Conservation (phyloP, 2,797 vertebrate species). For the Eurystomus glaucurus region DNA sequence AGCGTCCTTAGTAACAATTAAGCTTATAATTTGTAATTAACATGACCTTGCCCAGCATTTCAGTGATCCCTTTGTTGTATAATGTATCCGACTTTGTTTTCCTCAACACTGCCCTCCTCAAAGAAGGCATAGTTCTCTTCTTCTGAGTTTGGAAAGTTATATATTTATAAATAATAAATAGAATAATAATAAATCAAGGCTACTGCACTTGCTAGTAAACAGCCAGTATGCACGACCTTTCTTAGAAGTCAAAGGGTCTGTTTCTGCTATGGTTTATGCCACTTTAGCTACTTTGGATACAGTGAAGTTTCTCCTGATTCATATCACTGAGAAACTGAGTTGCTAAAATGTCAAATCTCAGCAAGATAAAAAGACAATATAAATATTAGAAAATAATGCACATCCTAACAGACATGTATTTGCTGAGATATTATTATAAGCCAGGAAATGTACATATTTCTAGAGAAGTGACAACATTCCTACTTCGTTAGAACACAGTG, state of each 20-base stretch:
- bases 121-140: constrained; percentile 29
- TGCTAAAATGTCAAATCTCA: neutral
- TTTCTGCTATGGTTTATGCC: constrained; percentile 9
- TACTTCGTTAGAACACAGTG: neutral
- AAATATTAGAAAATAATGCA: neutral
- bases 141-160: constrained; percentile 51
- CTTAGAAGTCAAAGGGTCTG: constrained; percentile 2
- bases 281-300: neutral
- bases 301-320: neutral
- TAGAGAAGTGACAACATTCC: neutral
- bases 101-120: constrained; percentile 42
- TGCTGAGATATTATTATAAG: neutral
- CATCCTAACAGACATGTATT: neutral
- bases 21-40: constrained; percentile 21
- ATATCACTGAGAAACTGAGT: neutral
- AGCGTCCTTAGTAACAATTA: constrained; percentile 11
- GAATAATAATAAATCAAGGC: constrained; percentile 54
- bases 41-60: neutral
- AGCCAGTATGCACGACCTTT: neutral
- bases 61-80: constrained; percentile 63
- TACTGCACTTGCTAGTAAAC: constrained; percentile 36
- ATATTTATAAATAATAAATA: constrained; percentile 71
- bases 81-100: constrained; percentile 61
- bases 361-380: neutral
- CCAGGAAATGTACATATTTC: neutral